Evolutionary conservation across 1,140 invertebrate species (phyloP).

Genomic region (Eciton burchellii): DNA sequence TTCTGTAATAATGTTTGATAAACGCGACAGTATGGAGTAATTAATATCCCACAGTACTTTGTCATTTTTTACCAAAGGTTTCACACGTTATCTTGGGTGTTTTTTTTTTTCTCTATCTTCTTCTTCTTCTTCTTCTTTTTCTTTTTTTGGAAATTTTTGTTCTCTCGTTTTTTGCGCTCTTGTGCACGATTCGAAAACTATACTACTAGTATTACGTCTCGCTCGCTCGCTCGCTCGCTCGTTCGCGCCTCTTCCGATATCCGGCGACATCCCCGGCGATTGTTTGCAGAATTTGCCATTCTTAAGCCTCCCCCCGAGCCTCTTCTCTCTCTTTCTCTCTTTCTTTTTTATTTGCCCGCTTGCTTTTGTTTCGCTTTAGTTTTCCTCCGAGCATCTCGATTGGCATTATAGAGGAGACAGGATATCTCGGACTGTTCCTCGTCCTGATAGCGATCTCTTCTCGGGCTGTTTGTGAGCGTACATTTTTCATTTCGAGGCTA

Average conservation of each 20-base stretch:
- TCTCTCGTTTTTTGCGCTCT: too few relatives aligned
- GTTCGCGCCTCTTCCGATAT: too few relatives aligned
- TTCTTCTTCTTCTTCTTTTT: slow-evolving; percentile 4
- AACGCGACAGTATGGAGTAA: slow-evolving; percentile 67
- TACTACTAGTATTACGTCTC: too few relatives aligned
- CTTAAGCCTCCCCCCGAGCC: too few relatives aligned
- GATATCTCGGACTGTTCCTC: not conserved
- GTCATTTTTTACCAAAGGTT: slow-evolving; percentile 69
- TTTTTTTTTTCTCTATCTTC: slow-evolving; percentile 31
- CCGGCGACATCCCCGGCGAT: too few relatives aligned
- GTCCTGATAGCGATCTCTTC: not conserved
- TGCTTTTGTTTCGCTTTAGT: slow-evolving; percentile 23
- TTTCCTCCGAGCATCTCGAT: not conserved
- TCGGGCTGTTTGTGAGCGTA: not conserved
- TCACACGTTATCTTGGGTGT: slow-evolving; percentile 59
- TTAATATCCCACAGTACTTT: slow-evolving; percentile 63
- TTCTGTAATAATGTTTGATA: slow-evolving; percentile 57
- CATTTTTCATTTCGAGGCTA: not conserved
- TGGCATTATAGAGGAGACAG: not conserved
- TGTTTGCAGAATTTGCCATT: too few relatives aligned
- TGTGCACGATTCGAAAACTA: too few relatives aligned
- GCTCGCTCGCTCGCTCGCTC: too few relatives aligned
- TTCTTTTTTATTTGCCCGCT: not conserved
- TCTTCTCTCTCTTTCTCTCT: not conserved
- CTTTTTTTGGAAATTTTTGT: too few relatives aligned